phyloP scores from a whole-genome alignment of 2,888 invertebrate species.

The Tipula lateralis region DNA sequence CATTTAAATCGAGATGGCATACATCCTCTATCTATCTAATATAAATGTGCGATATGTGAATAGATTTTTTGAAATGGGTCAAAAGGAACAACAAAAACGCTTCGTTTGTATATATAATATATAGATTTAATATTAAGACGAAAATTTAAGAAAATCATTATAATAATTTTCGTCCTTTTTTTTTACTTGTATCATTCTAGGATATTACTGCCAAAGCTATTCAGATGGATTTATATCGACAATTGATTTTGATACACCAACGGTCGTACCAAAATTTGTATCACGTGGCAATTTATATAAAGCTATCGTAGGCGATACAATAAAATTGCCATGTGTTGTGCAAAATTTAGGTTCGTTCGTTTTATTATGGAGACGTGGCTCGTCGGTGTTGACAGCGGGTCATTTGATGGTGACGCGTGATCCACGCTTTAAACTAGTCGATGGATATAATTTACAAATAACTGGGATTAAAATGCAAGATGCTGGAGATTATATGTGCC shows the following conservation, averaged over 20 bases:
- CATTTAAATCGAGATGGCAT: background rate
- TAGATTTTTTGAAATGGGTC: constrained; percentile 6
- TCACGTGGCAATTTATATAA: constrained; percentile 72
- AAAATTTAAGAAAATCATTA: background rate
- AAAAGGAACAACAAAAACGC: background rate
- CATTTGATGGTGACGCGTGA: constrained; percentile 67
- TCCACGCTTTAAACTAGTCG: constrained; percentile 60
- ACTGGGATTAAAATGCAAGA: constrained; percentile 66
- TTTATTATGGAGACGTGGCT: constrained; percentile 63
- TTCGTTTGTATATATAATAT: background rate
- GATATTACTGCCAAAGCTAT: constrained; percentile 27
- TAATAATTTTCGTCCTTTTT: constrained; percentile 7
- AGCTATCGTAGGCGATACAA: constrained; percentile 71
- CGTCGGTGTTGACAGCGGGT: constrained; percentile 64
- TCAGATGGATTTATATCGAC: constrained; percentile 34
- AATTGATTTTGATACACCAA: constrained; percentile 36
- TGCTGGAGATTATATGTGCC: constrained; percentile 68
- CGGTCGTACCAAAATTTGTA: constrained; percentile 61
- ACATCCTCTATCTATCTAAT: background rate
- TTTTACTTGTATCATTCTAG: constrained; percentile 12
- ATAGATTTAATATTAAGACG: constrained; percentile 7
- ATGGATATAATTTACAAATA: constrained; percentile 66
- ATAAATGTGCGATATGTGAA: background rate
- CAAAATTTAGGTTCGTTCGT: constrained; percentile 65
- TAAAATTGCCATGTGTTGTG: constrained; percentile 72